A percentile compares a stretch with the other conserved stretches of the same genome.
phyloP scores from a whole-genome alignment of 2,888 invertebrate species.

The Cephus sareptanus region DNA sequence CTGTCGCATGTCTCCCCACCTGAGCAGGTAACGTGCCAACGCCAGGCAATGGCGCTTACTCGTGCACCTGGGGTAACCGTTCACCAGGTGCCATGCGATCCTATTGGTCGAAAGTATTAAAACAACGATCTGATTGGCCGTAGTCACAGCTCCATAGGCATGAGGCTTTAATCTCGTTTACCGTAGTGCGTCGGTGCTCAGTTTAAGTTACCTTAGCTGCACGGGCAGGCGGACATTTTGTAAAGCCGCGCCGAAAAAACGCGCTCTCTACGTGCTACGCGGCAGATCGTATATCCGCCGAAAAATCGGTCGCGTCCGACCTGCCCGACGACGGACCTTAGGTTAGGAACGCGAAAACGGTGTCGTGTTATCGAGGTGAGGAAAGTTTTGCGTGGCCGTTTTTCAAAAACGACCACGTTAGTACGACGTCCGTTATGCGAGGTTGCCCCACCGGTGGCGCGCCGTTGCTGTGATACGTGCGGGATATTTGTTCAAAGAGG shows the following conservation, averaged over 20 bases:
- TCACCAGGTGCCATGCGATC: constrained; percentile 45
- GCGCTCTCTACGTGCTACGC: background rate
- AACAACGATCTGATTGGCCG: constrained; percentile 32
- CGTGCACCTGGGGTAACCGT: constrained; percentile 50
- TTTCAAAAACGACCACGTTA: constrained; percentile 1
- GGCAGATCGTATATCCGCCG: background rate
- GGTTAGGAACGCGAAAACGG: background rate
- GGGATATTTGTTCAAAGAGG: background rate
- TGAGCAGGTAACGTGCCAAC: constrained; percentile 40
- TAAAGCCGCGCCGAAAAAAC: constrained; percentile 18
- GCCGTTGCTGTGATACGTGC: background rate
- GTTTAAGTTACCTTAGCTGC: constrained; percentile 59
- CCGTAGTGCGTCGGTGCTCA: constrained; percentile 59
- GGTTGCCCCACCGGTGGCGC: background rate
- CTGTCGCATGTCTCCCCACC: constrained; percentile 11
- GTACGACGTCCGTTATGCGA: constrained; percentile 3
- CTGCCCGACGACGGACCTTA: background rate
- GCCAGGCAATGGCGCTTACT: constrained; percentile 54
- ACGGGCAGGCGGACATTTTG: constrained; percentile 53
- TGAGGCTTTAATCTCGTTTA: constrained; percentile 60
- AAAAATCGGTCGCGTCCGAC: background rate
- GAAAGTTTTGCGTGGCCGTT: background rate
- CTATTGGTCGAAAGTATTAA: constrained; percentile 20
- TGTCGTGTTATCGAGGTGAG: background rate
- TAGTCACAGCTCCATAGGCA: constrained; percentile 24